Percentiles rank a stretch among this genome's conserved stretches.
These are phyloP conservation scores for Carassius gibelio DNA, from an alignment of 2,113 vertebrate genomes.

Conservation along the genomic window DNA sequence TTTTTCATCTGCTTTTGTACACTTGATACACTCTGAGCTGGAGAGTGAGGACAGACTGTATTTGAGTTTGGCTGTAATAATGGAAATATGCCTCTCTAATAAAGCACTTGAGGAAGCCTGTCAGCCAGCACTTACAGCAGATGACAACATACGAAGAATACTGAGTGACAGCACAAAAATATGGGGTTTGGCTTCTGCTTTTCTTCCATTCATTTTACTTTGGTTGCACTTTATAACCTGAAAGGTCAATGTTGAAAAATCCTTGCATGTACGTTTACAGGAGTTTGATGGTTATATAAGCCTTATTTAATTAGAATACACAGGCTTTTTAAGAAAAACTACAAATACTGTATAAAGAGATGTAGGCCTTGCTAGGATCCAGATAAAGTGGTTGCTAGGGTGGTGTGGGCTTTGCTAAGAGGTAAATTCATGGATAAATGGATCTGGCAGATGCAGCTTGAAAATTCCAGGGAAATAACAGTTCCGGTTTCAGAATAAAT, in stretches of 20 bases:
- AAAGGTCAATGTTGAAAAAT: neutral
- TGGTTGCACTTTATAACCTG: neutral
- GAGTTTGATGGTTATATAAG: neutral
- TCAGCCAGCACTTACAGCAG: neutral
- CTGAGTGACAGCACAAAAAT: neutral
- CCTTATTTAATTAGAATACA: neutral
- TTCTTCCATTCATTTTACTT: neutral
- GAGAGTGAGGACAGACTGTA: neutral
- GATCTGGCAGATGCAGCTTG: neutral
- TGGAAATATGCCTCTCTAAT: conserved; percentile 29
- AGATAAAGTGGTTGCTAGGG: neutral
- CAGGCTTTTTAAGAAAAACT: neutral
- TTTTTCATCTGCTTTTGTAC: neutral
- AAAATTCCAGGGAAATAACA: neutral
- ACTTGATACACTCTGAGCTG: neutral
- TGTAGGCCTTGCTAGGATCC: neutral
- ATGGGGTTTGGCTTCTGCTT: neutral
- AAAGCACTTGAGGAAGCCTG: conserved; percentile 11
- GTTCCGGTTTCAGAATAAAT: neutral
- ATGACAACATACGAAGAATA: conserved; percentile 8
- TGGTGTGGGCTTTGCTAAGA: neutral
- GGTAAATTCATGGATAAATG: neutral
- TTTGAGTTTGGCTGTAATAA: neutral
- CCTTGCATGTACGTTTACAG: neutral
- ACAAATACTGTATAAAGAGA: neutral